Percentiles rank a stretch among this genome's conserved stretches.
Evolutionary conservation across 1,140 invertebrate species (phyloP).

Genomic region (Eciton burchellii): DNA sequence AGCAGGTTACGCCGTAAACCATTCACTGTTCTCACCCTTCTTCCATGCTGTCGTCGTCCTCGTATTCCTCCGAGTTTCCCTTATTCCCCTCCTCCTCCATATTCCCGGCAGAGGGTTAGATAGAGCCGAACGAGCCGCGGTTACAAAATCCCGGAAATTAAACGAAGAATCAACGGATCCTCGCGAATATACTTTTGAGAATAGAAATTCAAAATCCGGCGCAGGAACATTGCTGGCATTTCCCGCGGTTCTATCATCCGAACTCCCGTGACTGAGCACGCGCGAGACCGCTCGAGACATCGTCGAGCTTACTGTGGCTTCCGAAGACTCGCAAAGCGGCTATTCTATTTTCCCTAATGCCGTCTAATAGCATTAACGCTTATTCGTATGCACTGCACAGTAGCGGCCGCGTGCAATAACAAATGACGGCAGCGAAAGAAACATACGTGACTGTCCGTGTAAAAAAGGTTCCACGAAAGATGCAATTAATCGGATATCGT

Average conservation of each 20-base stretch:
- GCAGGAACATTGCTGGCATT: background rate
- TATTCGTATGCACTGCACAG: conserved; percentile 8
- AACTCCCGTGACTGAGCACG: conserved; percentile 59
- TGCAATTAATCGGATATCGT: background rate
- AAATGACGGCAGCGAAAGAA: background rate
- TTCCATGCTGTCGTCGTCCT: conserved; percentile 70
- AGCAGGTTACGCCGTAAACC: background rate
- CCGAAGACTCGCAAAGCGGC: conserved; percentile 75
- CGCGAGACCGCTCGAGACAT: conserved; percentile 53
- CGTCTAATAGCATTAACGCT: conserved; percentile 75
- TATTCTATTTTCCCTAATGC: conserved; percentile 81
- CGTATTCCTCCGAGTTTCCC: conserved; percentile 57
- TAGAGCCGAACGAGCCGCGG: conserved; percentile 18
- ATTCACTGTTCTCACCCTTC: conserved; percentile 71
- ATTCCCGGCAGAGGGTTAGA: background rate
- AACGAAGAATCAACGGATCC: conserved; percentile 14
- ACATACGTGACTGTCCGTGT: background rate
- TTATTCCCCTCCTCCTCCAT: conserved; percentile 75
- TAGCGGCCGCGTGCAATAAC: background rate
- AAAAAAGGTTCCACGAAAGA: background rate
- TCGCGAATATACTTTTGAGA: background rate
- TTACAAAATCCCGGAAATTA: conserved; percentile 32
- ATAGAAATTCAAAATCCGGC: background rate
- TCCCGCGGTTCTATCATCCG: background rate
- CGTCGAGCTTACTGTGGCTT: conserved; percentile 73